Base-by-base conservation (phyloP, 92 coral and sea anemone genomes). In the Bergia puertoricense region DNA sequence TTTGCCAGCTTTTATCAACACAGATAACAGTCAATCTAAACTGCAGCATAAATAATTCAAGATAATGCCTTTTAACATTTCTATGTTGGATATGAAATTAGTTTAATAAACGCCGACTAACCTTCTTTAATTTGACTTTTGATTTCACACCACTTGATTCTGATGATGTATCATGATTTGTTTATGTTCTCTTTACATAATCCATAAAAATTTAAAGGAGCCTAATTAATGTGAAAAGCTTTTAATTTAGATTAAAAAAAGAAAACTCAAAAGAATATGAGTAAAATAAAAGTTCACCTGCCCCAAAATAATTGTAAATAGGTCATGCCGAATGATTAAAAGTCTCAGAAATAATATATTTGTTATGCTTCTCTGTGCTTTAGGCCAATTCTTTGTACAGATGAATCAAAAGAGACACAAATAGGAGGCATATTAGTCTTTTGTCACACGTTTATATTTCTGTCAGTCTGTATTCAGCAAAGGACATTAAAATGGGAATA, bases 1-100 rank as follows among this genome's bases (percentile, higher is more conserved):
- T 23, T 71, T 50, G 78, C 71, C 30, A 56, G 85, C 79, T 45
- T 84, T 71, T 84, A 84, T 71, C 79, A 30, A 10, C 65, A 44
- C 87, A 48, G 42, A 84, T 71, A 69, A 69, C 65, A 48, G 87
- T 57, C 72, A 72, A 69, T 84, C 11, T 66, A 46, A 45, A 73
- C 30, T 30, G 72, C 36, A 71, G 37, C 77, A 69, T 84, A 6
- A 84, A 84, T 69, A 74, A 84, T 84, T 84, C 48, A 84, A 43
- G 76, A n/a, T 46, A 48, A 45, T 69, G 77, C 77, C 22, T 84
- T 16, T 71, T 84, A 40, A 74, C 79, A 38, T 48, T 13, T 71
- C 79, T 45, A 6, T 37, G 65, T 36, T n/a, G 11, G 18, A 69
- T 36, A 30, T 84, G 15, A 41, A 84, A 38, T 11, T 46, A 71